These are phyloP conservation scores for Boulengeromyrus knoepffleri DNA, from an alignment of 2,113 vertebrate genomes.

Conservation along the genomic window DNA sequence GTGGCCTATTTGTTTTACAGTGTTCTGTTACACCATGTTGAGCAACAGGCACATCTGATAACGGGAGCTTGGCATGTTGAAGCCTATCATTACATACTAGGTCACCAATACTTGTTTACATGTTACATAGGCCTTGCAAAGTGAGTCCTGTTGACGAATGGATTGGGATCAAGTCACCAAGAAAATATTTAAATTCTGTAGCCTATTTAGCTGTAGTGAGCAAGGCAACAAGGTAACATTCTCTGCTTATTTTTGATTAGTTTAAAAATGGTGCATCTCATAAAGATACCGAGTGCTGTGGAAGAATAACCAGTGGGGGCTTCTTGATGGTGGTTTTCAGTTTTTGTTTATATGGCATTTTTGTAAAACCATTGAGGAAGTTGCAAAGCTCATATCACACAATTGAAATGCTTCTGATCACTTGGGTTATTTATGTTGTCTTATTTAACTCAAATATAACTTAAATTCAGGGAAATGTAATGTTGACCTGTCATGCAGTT, in stretches of 20 bases:
- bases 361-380: not conserved
- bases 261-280: not conserved
- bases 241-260: not conserved
- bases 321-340: not conserved
- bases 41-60: conserved; percentile 6
- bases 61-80: not conserved
- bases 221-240: not conserved
- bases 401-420: not conserved
- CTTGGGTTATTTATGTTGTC: not conserved
- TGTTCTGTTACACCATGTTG: not conserved
- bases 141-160: not conserved
- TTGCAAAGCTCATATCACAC: not conserved
- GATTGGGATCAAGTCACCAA: not conserved
- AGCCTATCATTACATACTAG: not conserved
- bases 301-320: not conserved
- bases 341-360: not conserved
- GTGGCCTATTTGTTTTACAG: conserved; percentile 8
- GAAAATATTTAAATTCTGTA: not conserved
- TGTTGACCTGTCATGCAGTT: not conserved
- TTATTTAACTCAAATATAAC: not conserved
- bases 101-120: conserved; percentile 4
- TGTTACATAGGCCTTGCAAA: not conserved
- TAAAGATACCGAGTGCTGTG: not conserved
- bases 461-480: not conserved
- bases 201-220: not conserved